Evolutionary conservation across 2,797 vertebrate species (phyloP), one percentile per base, ranked within the genome.

Genomic region (Hirundo rustica): DNA sequence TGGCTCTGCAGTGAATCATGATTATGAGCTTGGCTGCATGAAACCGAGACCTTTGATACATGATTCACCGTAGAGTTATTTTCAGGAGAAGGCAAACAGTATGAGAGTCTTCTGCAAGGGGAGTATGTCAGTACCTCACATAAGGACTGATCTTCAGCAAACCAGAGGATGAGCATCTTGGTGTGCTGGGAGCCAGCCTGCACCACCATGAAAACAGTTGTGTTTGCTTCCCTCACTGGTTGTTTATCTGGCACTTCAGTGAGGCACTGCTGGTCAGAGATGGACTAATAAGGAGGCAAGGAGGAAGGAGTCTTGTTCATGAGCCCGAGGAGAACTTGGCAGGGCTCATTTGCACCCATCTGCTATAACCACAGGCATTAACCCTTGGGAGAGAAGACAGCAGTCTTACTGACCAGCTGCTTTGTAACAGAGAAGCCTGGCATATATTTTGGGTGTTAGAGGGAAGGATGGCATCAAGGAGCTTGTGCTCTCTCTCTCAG

Each of bases 201-300:
- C 1, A 12, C 81, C 75, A 45, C 50, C 92, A 91, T 9, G 36
- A 89, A 87, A 87, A 87, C 81, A 93, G 68, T 72, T 76, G 65
- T 68, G 71, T 87, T 95, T 95, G 68, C 92, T 83, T 95, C 44
- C 78, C 83, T 36, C 44, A 17, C 75, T 85, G 88, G 71, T 38
- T 97, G 88, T 96, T 96, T 95, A 85, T 96, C 90, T 74, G 83
- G 74, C 74, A 80, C 44, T 92, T 85, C 71, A 93, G 85, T 8
- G 66, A 97, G 83, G 83, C 93, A 79, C 23, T 32, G 81, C 88
- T 90, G 94, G 86, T 95, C 95, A 95, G 94, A 96, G 92, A 96
- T 96, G 95, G 94, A 95, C 95, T 96, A 96, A 96, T 96, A 96
- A 96, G 93, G 95, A 95, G 92, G 90, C 72, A 89, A 74, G 61